Conservation (phyloP, 2,888 invertebrate genomes). For the Drosophila aldrichi region DNA sequence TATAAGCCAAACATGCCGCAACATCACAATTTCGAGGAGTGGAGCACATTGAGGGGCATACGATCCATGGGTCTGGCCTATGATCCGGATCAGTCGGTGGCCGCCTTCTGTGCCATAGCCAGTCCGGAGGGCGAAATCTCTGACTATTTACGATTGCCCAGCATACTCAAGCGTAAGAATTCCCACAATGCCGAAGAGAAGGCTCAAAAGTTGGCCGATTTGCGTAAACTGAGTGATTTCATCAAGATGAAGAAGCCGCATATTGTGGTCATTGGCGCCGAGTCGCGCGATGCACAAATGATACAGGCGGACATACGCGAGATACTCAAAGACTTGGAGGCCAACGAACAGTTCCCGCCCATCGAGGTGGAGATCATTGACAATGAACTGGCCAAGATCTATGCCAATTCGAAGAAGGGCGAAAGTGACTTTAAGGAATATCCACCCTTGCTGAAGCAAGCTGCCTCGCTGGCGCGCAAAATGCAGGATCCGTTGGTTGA, state of each 20-base stretch:
- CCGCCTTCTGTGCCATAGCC: slow-evolving; percentile 94
- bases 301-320: slow-evolving; percentile 92
- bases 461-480: slow-evolving; percentile 95
- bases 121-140: slow-evolving; percentile 96
- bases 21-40: slow-evolving; percentile 96
- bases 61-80: slow-evolving; percentile 95
- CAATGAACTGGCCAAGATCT: slow-evolving; percentile 96
- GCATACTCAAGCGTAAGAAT: slow-evolving; percentile 93
- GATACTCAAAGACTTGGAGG: slow-evolving; percentile 90
- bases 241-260: slow-evolving; percentile 96
- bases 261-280: slow-evolving; percentile 95
- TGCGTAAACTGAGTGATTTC: slow-evolving; percentile 91
- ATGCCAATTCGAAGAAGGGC: slow-evolving; percentile 95
- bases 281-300: slow-evolving; percentile 94
- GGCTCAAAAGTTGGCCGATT: slow-evolving; percentile 88
- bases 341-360: slow-evolving; percentile 94
- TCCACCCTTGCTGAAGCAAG: slow-evolving; percentile 95
- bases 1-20: slow-evolving; percentile 89
- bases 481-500: slow-evolving; percentile 98
- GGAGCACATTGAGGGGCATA: slow-evolving; percentile 92
- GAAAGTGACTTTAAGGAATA: slow-evolving; percentile 95
- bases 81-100: slow-evolving; percentile 92
- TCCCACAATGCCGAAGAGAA: slow-evolving; percentile 90
- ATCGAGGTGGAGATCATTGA: slow-evolving; percentile 96
- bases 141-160: slow-evolving; percentile 95